phyloP scores from a whole-genome alignment of 1,140 invertebrate species.

The Brachionus rotundiformis region DNA sequence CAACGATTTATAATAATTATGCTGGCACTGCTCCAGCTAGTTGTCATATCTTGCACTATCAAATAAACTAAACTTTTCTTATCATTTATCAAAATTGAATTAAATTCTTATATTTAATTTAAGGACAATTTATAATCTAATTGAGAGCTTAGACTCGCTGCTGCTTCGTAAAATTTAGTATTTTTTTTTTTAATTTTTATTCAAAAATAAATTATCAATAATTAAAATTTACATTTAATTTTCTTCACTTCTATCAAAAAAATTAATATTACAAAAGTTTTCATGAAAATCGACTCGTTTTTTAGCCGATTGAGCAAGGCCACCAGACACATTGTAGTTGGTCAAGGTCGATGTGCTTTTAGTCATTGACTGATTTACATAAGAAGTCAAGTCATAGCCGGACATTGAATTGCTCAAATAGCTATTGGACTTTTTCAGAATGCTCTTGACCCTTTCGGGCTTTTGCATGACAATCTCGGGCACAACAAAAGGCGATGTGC shows the following conservation, averaged over 20 bases:
- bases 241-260: conserved; percentile 17
- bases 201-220: background rate
- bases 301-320: background rate
- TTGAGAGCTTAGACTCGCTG: background rate
- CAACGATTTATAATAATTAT: too few relatives aligned
- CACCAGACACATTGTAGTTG: background rate
- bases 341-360: background rate
- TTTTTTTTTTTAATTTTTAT: background rate
- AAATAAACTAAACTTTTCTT: too few relatives aligned
- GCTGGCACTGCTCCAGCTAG: too few relatives aligned
- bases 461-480: conserved; percentile 42
- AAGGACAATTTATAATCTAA: background rate
- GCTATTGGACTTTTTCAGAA: conserved; percentile 25
- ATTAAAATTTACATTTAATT: conserved; percentile 6
- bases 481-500: conserved; percentile 23
- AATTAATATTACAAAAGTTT: conserved; percentile 41
- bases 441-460: conserved; percentile 27
- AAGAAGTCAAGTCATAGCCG: background rate
- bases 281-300: conserved; percentile 47
- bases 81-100: too few relatives aligned
- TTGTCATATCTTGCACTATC: too few relatives aligned
- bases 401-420: conserved; percentile 1
- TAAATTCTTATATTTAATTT: background rate
- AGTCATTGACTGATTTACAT: background rate
- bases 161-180: background rate